Base-by-base conservation (phyloP, 2,113 vertebrate species). In the Cynoglossus semilaevis region DNA sequence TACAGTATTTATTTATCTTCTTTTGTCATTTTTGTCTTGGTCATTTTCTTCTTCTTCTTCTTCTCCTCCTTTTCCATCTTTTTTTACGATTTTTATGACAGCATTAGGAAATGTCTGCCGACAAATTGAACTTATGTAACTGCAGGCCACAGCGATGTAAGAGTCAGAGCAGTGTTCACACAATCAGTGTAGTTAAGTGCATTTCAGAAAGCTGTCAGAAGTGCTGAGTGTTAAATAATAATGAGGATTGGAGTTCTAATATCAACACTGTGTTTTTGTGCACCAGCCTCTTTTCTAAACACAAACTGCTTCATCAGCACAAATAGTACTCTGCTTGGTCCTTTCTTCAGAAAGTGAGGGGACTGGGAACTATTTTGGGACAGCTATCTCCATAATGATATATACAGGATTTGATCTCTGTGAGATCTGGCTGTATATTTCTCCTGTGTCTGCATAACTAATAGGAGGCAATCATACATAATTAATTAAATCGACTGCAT, bases 391-490 rank as follows among this genome's bases (percentile, higher is more conserved):
- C 45, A 2, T 63, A 63, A 60, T 67, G 49, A 11, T 51, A 45
- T 41, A 44, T 58, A 50, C 61, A 72, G n/a, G n/a, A n/a, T n/a
- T n/a, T n/a, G n/a, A n/a, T n/a, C 45, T 74, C 58, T 58, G 72
- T 80, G 82, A 47, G 60, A 35, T 38, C 54, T 44, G 14, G 13
- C 19, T 11, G 36, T 18, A 44, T 52, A 34, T 69, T 47, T 51
- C 55, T 72, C 57, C 40, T 15, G 36, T 47, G 67, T 51, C 49
- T 64, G 15, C 65, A 66, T 70, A 63, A 72, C 72, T 76, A 53
- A 77, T 70, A 16, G 14, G 7, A 52, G 43, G 48, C 44, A 61
- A 8, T 44, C 51, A 67, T 70, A 49, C 13, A 36, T 52, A 55
- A 67, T 67, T 41, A 4, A 63, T 70, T 29, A 8, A 58, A 17